phyloP scores from a whole-genome alignment of 1,140 invertebrate species.

The Monochamus saltuarius region DNA sequence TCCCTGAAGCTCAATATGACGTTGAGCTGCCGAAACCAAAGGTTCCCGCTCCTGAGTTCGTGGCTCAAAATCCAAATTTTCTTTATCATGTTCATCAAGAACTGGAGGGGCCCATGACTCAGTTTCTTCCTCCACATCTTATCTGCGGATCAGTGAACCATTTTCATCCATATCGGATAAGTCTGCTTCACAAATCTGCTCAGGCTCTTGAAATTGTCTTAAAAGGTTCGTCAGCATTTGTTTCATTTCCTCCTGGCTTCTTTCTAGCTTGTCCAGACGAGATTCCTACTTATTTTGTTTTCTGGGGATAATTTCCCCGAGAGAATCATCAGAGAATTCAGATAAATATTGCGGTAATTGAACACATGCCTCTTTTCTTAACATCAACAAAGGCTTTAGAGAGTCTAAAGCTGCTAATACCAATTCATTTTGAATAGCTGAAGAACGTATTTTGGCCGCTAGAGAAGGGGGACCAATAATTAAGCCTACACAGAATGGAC shows the following conservation, averaged over 20 bases:
- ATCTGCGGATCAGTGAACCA: background rate
- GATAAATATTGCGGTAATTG: background rate
- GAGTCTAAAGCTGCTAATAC: background rate
- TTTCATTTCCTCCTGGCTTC: background rate
- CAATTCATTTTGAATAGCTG: conserved; percentile 15
- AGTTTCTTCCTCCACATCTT: background rate
- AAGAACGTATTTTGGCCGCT: conserved; percentile 31
- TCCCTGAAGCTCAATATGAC: background rate
- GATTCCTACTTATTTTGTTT: background rate
- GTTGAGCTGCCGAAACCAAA: background rate
- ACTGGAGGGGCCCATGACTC: too few species aligned
- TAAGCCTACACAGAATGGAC: conserved; percentile 34
- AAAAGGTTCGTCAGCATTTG: background rate
- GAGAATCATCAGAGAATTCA: too few species aligned
- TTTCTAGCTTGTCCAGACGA: background rate
- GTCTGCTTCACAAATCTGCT: background rate
- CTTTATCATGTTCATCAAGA: too few species aligned
- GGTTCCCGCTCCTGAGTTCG: background rate
- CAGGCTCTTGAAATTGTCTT: background rate
- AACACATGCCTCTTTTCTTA: background rate
- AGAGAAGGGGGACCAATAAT: conserved; percentile 34
- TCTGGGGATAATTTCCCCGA: background rate
- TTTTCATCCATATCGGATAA: background rate
- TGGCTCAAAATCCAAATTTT: background rate
- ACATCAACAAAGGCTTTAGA: conserved; percentile 4